phyloP scores from a whole-genome alignment of 2,797 vertebrate species.

The Sus cebifrons region DNA sequence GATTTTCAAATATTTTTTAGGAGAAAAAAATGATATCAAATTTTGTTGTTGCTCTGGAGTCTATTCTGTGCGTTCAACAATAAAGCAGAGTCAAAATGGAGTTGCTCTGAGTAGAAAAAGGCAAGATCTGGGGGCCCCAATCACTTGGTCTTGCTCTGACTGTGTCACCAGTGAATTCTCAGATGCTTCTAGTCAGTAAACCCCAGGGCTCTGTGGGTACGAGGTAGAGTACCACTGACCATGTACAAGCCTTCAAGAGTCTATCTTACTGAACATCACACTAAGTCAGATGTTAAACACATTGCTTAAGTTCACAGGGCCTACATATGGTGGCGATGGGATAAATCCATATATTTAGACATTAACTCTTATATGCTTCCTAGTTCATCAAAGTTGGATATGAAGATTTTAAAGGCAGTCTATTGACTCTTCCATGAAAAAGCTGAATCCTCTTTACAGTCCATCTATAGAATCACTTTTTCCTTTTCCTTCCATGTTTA shows the following conservation, averaged over 20 bases:
- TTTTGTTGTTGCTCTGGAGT: neutral
- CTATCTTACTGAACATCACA: slow-evolving; percentile 1
- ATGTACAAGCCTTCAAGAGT: neutral
- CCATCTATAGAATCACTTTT: neutral
- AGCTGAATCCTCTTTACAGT: neutral
- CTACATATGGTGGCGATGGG: neutral
- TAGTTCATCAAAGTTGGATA: neutral
- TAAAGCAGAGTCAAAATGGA: neutral
- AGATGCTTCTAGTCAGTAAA: slow-evolving; percentile 7
- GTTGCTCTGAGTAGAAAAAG: neutral
- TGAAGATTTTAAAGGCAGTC: neutral
- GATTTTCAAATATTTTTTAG: slow-evolving; percentile 27
- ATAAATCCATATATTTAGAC: neutral
- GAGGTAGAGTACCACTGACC: neutral
- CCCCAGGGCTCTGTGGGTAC: neutral
- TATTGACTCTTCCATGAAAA: neutral
- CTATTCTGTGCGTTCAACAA: neutral
- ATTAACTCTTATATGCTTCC: neutral
- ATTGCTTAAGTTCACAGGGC: neutral
- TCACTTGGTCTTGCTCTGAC: neutral
- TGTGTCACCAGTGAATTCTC: neutral
- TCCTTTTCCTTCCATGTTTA: neutral
- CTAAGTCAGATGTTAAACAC: neutral
- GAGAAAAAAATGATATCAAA: slow-evolving; percentile 16
- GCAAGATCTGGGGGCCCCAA: neutral